Base-by-base conservation (phyloP, 2,797 vertebrate genomes). In the Eulemur albifrons region DNA sequence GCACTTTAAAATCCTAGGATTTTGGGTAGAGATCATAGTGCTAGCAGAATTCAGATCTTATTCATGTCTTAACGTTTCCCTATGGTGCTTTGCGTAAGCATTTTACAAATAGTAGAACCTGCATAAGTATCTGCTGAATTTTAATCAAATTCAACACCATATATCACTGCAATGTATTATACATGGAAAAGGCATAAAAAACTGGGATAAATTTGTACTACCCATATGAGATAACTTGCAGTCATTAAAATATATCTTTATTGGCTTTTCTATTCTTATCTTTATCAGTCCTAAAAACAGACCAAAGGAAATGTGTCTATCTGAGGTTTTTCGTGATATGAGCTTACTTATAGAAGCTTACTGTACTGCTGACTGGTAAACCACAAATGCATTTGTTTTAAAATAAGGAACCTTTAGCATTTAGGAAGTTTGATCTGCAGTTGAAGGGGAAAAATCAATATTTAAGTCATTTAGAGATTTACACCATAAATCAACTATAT, bases 391-490 rank as follows among this genome's bases (percentile, higher is more conserved):
- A 30, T 89, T 85, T 88, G 40, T 86, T 90, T 94, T 88, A 92
- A 94, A 82, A 75, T 81, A 96, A 84, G 54, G n/a, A 92, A 90
- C 5, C 38, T 86, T 94, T 75, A 90, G 11, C 43, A 72, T 32
- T 91, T 90, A 65, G n/a, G n/a, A 96, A 83, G 54, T 89, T 69
- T 93, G 69, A 73, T 80, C 27, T 79, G 25, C 0, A 67, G 32
- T 48, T 86, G 25, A 91, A 95, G 15, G 40, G 32, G 65, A 52
- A 94, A 96, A 86, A 90, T 92, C 72, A 88, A 95, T 95, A 92
- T 76, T 88, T 93, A 90, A 95, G 77, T 72, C 43, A 95, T 84
- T 93, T 95, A 95, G 32, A 87, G 20, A 90, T 87, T 90, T 94
- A 90, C 1, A 88, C 52, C n/a, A 91, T 87, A 90, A 93, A 94